Base-by-base conservation (phyloP, 1,140 invertebrate genomes). In the Mizuhopecten yessoensis region DNA sequence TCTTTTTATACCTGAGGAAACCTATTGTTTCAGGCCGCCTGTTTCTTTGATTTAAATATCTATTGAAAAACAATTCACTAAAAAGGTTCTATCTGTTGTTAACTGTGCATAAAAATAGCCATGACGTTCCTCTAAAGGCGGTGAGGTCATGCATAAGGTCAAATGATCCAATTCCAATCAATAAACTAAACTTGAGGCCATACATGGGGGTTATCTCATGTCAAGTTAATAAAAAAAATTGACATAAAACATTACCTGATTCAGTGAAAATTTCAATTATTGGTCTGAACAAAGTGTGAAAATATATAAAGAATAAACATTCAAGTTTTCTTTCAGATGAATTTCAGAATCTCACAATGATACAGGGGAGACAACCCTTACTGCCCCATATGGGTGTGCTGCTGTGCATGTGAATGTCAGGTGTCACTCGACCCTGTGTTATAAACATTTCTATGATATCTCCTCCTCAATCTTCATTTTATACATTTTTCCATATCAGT, bases 101-200 rank as follows among this genome's bases (percentile, higher is more conserved):
- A 29, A 75, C 36, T 75, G 57, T n/a, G 29, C 57, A 75, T 75
- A 75, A 75, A 75, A 75, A 75, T 75, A 75, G 57, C 57, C 57
- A 75, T 75, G 57, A 75, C n/a, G 7, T n/a, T 75, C 57, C 57
- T 75, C 23, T 75, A 5, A 75, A 29, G 57, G 29, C 1, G 57
- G 17, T 75, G 23, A 75, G 57, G 57, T 75, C 57, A 75, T 29
- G n/a, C 57, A 29, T 75, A n/a, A 75, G 23, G 57, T 75, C 57
- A 75, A 29, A n/a, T 23, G 57, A 75, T 75, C n/a, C n/a, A 75
- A 75, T 75, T 75, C 57, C n/a, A 29, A 75, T 75, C 57, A 75
- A 75, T 75, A 45, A 13, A 29, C 29, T 75, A 5, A 75, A 29
- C 29, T 29, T n/a, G 57, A 75, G 57, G 57, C 57, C 23, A n/a